phyloP scores from a whole-genome alignment of 2,797 vertebrate genomes.

The Myiotriccus ornatus region DNA sequence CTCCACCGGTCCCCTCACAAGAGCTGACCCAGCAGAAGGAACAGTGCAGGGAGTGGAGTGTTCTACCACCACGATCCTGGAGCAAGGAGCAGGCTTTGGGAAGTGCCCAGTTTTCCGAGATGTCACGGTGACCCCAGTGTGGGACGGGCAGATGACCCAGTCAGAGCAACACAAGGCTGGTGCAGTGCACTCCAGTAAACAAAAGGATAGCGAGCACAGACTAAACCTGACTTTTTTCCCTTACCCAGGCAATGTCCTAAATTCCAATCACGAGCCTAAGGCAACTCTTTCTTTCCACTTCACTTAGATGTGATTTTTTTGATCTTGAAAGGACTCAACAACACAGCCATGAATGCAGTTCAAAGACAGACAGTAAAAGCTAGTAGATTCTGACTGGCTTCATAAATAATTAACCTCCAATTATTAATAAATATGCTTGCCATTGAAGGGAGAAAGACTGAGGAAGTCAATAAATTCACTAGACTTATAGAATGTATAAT shows the following conservation, averaged over 20 bases:
- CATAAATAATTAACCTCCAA: background rate
- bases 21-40: background rate
- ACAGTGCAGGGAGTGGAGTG: fast-evolving
- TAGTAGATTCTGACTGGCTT: background rate
- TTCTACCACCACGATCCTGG: background rate
- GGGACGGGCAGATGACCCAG: background rate
- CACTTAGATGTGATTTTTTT: background rate
- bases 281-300: background rate
- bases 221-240: background rate
- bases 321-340: background rate
- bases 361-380: background rate
- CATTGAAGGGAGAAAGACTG: background rate
- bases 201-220: background rate
- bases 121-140: background rate
- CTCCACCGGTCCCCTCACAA: background rate
- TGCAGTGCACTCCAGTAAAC: background rate
- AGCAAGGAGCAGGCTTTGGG: background rate
- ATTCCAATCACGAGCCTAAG: background rate
- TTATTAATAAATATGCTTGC: background rate
- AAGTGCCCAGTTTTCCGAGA: background rate
- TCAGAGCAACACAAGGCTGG: background rate
- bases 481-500: background rate
- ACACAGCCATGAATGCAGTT: background rate
- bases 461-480: background rate
- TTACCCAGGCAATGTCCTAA: background rate